Evolutionary conservation across 2,888 invertebrate species (phyloP).

Genomic region (Lycophotia porphyrea): DNA sequence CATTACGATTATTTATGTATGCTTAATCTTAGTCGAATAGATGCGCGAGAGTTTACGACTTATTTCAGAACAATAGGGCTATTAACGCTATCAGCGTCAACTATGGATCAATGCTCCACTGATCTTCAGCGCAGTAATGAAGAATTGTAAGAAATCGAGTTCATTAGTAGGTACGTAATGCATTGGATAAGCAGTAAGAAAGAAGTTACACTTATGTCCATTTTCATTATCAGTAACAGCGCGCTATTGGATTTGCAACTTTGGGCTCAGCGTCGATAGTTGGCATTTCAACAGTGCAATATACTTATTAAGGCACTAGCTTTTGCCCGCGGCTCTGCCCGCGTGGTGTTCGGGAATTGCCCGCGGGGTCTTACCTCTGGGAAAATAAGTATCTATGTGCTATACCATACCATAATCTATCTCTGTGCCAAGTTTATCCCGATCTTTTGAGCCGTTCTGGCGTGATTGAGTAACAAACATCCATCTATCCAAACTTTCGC

Average conservation of each 20-base stretch:
- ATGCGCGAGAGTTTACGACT: slow-evolving; percentile 53
- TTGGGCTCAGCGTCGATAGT: background rate
- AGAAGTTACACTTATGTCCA: background rate
- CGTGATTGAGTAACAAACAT: too few species aligned
- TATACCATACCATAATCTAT: too few species aligned
- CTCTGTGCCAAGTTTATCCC: too few species aligned
- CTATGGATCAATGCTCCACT: slow-evolving; percentile 70
- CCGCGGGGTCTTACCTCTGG: too few species aligned
- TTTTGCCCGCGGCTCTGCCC: too few species aligned
- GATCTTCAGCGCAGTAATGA: slow-evolving; percentile 43
- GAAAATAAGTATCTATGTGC: too few species aligned
- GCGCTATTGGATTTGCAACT: background rate
- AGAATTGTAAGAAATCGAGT: slow-evolving; percentile 42
- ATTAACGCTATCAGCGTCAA: slow-evolving; percentile 68
- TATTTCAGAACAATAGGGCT: slow-evolving; percentile 66
- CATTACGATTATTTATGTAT: slow-evolving; percentile 44
- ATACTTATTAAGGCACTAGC: too few species aligned
- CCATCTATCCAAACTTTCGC: too few species aligned
- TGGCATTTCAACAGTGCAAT: background rate
- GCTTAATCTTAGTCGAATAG: slow-evolving; percentile 38
- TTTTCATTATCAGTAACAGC: background rate
- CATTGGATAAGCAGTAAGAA: background rate
- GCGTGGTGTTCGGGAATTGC: too few species aligned
- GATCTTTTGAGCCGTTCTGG: too few species aligned
- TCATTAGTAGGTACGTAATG: background rate